These are phyloP conservation scores for Samia ricini DNA, from an alignment of 1,140 invertebrate genomes.

Conservation along the genomic window DNA sequence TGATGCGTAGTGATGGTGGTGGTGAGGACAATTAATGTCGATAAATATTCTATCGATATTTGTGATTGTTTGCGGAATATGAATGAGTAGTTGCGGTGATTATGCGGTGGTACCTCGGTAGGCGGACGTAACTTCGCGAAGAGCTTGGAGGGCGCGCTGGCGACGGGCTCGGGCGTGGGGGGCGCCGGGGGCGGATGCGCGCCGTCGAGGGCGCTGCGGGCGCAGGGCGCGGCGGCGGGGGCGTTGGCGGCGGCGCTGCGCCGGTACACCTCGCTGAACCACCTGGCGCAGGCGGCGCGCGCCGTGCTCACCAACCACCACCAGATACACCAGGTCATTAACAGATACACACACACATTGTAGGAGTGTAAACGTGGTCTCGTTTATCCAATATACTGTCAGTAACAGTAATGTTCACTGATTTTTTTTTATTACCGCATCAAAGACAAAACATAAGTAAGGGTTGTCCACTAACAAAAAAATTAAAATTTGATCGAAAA, in stretches of 20 bases:
- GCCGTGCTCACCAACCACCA: slow-evolving; percentile 97
- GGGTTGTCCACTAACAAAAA: no score
- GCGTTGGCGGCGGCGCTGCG: slow-evolving; percentile 96
- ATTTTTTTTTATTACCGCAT: no score
- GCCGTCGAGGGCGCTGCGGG: slow-evolving; percentile 89
- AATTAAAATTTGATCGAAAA: no score
- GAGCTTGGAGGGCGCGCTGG: slow-evolving; percentile 78
- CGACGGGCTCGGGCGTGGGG: slow-evolving; percentile 85
- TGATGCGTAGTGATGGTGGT: no score
- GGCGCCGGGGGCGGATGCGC: slow-evolving; percentile 92
- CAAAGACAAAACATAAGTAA: neutral
- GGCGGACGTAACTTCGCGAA: slow-evolving; percentile 71
- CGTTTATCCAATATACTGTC: no score
- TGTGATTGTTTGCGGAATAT: no score
- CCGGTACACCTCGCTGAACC: slow-evolving; percentile 98
- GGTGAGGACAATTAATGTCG: no score
- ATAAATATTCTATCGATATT: no score
- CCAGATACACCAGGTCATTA: slow-evolving; percentile 85
- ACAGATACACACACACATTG: neutral
- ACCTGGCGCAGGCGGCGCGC: slow-evolving; percentile 95
- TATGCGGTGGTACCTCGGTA: slow-evolving; percentile 1
- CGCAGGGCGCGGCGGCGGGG: slow-evolving; percentile 90
- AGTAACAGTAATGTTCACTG: no score
- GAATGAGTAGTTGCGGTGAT: no score
- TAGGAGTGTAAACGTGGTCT: no score